These are phyloP conservation scores for Aulostomus chinensis DNA, from an alignment of 2,797 vertebrate species.

Conservation along the genomic window DNA sequence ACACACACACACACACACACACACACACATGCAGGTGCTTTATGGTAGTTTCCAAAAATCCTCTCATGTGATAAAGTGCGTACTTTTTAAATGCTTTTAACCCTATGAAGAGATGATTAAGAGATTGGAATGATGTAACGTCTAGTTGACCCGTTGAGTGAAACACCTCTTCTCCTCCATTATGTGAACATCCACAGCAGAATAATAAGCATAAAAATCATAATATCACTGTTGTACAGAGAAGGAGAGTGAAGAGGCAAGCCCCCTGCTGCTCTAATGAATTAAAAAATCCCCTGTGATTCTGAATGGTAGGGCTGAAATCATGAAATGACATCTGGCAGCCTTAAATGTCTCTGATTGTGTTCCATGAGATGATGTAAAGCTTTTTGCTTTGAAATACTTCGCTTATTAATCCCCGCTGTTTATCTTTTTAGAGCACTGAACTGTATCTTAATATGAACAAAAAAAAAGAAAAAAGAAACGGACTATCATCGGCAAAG, in stretches of 20 bases:
- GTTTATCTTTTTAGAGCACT: no score
- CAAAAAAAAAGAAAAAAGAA: no score
- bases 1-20: conserved; percentile 2
- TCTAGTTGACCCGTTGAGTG: conserved; percentile 70
- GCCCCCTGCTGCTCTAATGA: conserved; percentile 55
- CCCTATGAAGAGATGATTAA: conserved; percentile 73
- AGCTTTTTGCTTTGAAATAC: no score
- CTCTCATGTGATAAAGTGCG: conserved; percentile 62
- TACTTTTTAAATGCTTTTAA: conserved; percentile 71
- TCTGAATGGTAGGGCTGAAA: no score
- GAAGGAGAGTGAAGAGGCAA: conserved; percentile 59
- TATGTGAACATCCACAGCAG: conserved; percentile 64
- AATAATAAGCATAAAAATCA: conserved; percentile 60
- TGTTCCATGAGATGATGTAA: no score
- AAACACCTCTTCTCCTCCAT: conserved; percentile 62
- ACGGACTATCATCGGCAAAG: no score
- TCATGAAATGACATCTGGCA: conserved; percentile 46
- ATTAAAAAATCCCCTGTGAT: conserved; percentile 54
- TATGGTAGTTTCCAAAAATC: conserved; percentile 24
- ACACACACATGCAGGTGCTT: conserved; percentile 41
- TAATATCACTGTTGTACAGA: conserved; percentile 48
- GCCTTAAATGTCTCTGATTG: no score
- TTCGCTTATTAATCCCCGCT: no score
- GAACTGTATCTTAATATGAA: no score
- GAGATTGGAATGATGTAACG: conserved; percentile 76